phyloP scores from a whole-genome alignment of 2,888 invertebrate genomes.

The Alviniconcha strummeri region DNA sequence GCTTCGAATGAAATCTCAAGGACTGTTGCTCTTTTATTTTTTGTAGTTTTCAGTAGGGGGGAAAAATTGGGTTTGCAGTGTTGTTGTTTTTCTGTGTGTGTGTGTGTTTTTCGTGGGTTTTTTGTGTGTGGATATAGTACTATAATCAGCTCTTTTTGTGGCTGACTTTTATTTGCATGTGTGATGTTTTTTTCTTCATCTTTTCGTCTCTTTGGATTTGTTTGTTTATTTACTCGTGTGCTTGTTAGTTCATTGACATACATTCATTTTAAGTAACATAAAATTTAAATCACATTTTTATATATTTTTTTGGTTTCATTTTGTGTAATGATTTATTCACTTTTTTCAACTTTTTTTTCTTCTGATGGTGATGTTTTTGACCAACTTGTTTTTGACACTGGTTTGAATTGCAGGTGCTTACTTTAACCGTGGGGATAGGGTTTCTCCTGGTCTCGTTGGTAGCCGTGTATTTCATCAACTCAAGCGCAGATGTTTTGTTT shows the following conservation, averaged over 20 bases:
- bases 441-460: slow-evolving; percentile 46
- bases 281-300: too few relatives aligned
- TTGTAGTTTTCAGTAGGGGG: too few relatives aligned
- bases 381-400: background rate
- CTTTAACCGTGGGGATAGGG: slow-evolving; percentile 45
- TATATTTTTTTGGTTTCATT: too few relatives aligned
- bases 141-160: too few relatives aligned
- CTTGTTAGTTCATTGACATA: background rate
- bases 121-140: too few relatives aligned
- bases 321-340: too few relatives aligned
- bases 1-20: too few relatives aligned
- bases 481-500: slow-evolving; percentile 45
- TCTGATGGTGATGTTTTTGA: background rate
- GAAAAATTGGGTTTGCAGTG: background rate
- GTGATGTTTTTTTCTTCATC: too few relatives aligned
- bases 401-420: slow-evolving; percentile 44
- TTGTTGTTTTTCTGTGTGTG: background rate
- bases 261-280: background rate
- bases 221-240: background rate
- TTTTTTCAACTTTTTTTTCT: background rate
- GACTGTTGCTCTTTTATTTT: too few relatives aligned
- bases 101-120: background rate
- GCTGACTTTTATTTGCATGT: too few relatives aligned
- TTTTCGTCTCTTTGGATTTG: too few relatives aligned
- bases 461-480: slow-evolving; percentile 45